A percentile compares a stretch with the other conserved stretches of the same genome.
These are phyloP conservation scores for Trachythela sp. DNA, from an alignment of 64 coral and sea anemone genomes.

Conservation along the genomic window DNA sequence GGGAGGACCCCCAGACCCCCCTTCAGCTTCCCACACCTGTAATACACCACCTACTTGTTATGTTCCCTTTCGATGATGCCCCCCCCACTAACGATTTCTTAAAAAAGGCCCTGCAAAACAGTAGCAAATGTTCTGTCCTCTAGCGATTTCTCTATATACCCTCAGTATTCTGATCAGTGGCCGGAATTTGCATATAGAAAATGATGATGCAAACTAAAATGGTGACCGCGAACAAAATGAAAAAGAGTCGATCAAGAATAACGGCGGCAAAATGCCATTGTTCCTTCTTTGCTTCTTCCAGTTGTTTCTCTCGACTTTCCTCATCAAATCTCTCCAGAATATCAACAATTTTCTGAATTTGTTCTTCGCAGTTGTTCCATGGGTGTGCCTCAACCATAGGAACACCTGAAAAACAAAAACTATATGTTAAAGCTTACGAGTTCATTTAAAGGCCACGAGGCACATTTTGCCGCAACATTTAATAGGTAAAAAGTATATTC, in stretches of 20 bases:
- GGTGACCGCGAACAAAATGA: conserved; percentile 5
- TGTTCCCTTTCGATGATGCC: too few species aligned
- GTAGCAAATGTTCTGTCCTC: too few species aligned
- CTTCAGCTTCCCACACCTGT: too few species aligned
- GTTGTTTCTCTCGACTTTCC: conserved; percentile 2
- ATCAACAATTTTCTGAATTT: conserved; percentile 29
- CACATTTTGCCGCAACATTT: too few species aligned
- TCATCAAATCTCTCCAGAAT: conserved; percentile 33
- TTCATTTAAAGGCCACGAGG: background rate
- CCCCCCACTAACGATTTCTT: too few species aligned
- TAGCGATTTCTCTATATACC: background rate
- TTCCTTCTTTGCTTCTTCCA: conserved; percentile 18
- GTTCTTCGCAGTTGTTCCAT: background rate
- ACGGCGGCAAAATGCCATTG: conserved; percentile 65
- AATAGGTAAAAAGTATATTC: too few species aligned
- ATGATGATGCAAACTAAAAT: conserved; percentile 39
- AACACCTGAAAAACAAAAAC: background rate
- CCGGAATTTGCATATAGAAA: conserved; percentile 54
- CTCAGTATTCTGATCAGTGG: background rate
- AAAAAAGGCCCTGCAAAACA: too few species aligned
- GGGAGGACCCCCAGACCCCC: too few species aligned
- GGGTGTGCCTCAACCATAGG: background rate
- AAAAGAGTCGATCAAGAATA: conserved; percentile 59
- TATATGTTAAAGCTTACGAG: background rate
- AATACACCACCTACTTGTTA: too few species aligned